A percentile compares a stretch with the other conserved stretches of the same genome.
phyloP scores from a whole-genome alignment of 2,113 vertebrate species.

The Panthera tigris region DNA sequence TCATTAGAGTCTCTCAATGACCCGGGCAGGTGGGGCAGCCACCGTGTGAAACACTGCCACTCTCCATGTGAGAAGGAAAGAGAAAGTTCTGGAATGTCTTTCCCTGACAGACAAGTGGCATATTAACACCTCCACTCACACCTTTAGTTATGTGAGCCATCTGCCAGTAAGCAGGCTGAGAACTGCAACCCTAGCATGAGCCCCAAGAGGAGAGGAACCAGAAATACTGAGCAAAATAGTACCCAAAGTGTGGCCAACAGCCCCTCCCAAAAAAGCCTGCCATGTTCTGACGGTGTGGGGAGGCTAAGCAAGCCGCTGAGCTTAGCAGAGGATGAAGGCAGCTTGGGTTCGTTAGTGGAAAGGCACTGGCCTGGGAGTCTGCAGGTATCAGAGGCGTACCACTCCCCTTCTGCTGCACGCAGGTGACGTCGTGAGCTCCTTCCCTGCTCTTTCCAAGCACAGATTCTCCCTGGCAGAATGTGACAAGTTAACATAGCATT shows the following conservation, averaged over 20 bases:
- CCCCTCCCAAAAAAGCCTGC: background rate
- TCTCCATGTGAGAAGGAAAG: background rate
- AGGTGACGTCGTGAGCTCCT: background rate
- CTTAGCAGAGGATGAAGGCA: background rate
- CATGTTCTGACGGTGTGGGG: background rate
- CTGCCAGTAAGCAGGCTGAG: background rate
- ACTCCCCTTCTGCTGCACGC: too few species aligned
- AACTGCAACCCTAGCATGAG: background rate
- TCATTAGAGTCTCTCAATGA: background rate
- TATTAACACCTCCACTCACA: background rate
- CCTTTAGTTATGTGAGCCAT: background rate
- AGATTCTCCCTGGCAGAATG: background rate
- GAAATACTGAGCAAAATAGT: background rate
- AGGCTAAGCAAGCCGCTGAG: background rate
- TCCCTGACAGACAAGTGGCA: background rate
- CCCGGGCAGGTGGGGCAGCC: background rate
- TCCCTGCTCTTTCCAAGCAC: background rate
- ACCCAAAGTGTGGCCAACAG: background rate
- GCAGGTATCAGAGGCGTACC: too few species aligned
- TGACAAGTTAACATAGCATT: background rate
- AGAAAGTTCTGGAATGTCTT: background rate
- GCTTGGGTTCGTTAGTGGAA: rapidly evolving
- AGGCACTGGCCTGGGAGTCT: background rate
- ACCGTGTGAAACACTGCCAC: background rate
- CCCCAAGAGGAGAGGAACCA: background rate